Evolutionary conservation across 2,888 invertebrate genomes (phyloP), one percentile per base, ranked within the genome.

Genomic region (Melanotus villosus): DNA sequence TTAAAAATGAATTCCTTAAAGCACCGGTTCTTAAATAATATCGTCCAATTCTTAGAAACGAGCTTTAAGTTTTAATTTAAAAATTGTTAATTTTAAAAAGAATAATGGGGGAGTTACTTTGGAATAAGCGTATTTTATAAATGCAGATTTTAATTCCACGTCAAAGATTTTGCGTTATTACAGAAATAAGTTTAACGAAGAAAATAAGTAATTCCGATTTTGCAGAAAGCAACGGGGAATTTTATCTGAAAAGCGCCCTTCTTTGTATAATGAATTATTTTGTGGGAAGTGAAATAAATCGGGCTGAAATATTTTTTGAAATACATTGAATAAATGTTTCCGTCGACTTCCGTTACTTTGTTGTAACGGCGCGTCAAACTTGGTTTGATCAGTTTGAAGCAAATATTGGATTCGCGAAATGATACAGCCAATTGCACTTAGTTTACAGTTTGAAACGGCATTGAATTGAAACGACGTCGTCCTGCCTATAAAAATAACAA

Each of bases 391-490:
- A 38, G 56, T 56, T 12, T 23, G 36, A 54, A 23, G 23, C 56
- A 56, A 56, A 56, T 56, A 56, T 56, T 56, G 56, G 56, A 56
- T 56, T 32, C 52, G 32, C 52, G 32, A 52, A 52, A 52, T 52
- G 52, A 38, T 56, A 56, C 19, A 56, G 36, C 56, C 36, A 56
- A 56, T 56, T 56, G 56, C 56, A 56, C 36, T 38, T 56, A 56
- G 36, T 56, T 56, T 38, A 56, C 36, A 56, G 56, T 56, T 56
- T 34, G 21, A 56, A 56, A 56, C 21, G 36, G 56, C 52, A 23
- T 56, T 38, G 56, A 56, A 56, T 56, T 56, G 56, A 38, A 56
- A 32, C 56, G 56, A 56, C 56, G 56, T 56, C 56, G 56, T 18
- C 56, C 9, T 38, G 34, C 56, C 38, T 38, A 56, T 56, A 56